Percentiles rank a stretch among this genome's conserved stretches.
phyloP scores from a whole-genome alignment of 2,113 vertebrate species.

The Sula dactylatra region DNA sequence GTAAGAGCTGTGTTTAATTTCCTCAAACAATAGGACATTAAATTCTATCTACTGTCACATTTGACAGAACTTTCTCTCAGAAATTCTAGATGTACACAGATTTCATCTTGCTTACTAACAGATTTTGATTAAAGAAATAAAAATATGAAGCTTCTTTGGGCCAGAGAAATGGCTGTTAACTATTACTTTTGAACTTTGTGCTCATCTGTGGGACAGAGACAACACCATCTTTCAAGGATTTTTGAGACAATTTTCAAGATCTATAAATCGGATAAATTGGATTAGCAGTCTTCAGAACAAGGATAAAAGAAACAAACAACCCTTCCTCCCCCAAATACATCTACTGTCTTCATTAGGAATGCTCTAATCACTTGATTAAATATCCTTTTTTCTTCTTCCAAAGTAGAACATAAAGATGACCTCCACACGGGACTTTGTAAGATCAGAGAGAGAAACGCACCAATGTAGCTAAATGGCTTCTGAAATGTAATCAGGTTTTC shows the following conservation, averaged over 20 bases:
- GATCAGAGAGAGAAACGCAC: not conserved
- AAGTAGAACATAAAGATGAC: not conserved
- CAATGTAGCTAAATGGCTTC: not conserved
- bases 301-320: not conserved
- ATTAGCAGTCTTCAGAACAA: not conserved
- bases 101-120: not conserved
- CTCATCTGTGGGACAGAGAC: not conserved
- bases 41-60: not conserved
- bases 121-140: not conserved
- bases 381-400: not conserved
- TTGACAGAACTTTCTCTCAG: not conserved
- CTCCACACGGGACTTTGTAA: not conserved
- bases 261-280: not conserved
- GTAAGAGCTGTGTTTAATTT: not conserved
- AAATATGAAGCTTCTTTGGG: not conserved
- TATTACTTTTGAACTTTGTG: not conserved
- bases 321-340: fast-evolving
- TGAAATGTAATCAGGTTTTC: not conserved
- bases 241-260: not conserved
- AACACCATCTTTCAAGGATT: not conserved
- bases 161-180: not conserved
- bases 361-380: not conserved
- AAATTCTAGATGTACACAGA: not conserved
- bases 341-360: not conserved
- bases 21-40: not conserved